Evolutionary conservation across 1,140 invertebrate genomes (phyloP).

Genomic region (Drosophila ambigua): DNA sequence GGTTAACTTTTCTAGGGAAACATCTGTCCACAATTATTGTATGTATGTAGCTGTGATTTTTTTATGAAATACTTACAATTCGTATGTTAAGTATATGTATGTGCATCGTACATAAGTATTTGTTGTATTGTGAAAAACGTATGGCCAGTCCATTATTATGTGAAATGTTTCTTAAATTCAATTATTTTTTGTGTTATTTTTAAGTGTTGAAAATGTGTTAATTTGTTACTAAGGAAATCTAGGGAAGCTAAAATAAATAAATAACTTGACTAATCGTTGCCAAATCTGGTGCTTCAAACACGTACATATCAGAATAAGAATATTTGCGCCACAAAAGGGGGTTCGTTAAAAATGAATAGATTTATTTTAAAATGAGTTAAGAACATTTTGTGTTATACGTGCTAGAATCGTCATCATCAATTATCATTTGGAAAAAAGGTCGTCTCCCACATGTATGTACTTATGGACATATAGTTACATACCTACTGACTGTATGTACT

Average conservation of each 20-base stretch:
- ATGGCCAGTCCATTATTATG: not conserved
- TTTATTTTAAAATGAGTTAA: conserved; percentile 72
- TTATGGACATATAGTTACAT: conserved; percentile 40
- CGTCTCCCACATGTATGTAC: conserved; percentile 24
- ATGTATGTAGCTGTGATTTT: conserved; percentile 55
- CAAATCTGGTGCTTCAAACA: too few relatives aligned
- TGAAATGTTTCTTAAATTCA: conserved; percentile 17
- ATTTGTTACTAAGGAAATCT: not conserved
- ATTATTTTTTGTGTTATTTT: conserved; percentile 26
- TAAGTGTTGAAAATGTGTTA: conserved; percentile 27
- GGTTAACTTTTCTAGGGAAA: conserved; percentile 15
- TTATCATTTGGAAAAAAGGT: conserved; percentile 48
- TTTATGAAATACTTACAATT: conserved; percentile 17
- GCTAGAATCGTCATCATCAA: conserved; percentile 70
- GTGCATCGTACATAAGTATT: not conserved
- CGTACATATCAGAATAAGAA: not conserved
- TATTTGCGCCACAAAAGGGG: not conserved
- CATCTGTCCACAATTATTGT: conserved; percentile 21
- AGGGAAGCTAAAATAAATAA: conserved; percentile 5
- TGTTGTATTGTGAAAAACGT: too few relatives aligned
- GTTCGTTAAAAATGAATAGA: conserved; percentile 68
- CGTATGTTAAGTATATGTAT: conserved; percentile 23
- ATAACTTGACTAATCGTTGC: not conserved
- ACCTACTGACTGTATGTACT: conserved; percentile 14
- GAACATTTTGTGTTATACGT: conserved; percentile 68